Evolutionary conservation across 2,797 vertebrate species (phyloP), one percentile per base, ranked within the genome.

Genomic region (Buceros bicornis): DNA sequence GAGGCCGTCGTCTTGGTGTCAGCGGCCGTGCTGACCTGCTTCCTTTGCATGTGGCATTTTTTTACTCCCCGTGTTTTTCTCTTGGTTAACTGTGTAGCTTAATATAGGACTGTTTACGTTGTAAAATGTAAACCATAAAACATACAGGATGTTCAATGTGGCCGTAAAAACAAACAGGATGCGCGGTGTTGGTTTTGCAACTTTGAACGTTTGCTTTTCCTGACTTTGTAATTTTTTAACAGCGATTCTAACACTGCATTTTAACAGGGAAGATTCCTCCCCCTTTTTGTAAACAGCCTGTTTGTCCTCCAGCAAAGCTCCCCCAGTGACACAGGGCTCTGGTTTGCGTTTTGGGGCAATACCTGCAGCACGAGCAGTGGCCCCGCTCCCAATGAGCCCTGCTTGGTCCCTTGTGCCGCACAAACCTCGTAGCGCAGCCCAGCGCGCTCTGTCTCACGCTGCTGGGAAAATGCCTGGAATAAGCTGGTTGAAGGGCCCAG

Each of bases 111-210:
- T 95, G 87, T 95, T 97, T 95, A 92, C 3, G 50, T 33, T 95
- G 91, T 95, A 89, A 94, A 92, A 82, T 47, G 88, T 78, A 54
- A 85, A 69, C 94, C 69, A 28, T 96, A 92, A 94, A 96, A 65
- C 87, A 50, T 21, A 43, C 95, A 94, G 96, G 92, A 94, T 93
- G 86, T 93, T 95, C 31, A 5, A 56, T 22, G 91, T 76, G 95
- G 90, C 93, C 9, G 20, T 95, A 94, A 92, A 40, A 96, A 62
- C 91, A 94, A 93, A 93, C 95, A 96, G 93, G 95, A 95, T 93
- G 86, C 92, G 78, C 82, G 14, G 28, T 65, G 96, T 82, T 85
- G 90, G 66, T 80, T 92, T 94, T 93, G 95, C 82, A 89, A 14
- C 73, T 42, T 56, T 79, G 33, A 80, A 56, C 1, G 17, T 65